phyloP scores from a whole-genome alignment of 2,888 invertebrate species.

The Muscina levida region DNA sequence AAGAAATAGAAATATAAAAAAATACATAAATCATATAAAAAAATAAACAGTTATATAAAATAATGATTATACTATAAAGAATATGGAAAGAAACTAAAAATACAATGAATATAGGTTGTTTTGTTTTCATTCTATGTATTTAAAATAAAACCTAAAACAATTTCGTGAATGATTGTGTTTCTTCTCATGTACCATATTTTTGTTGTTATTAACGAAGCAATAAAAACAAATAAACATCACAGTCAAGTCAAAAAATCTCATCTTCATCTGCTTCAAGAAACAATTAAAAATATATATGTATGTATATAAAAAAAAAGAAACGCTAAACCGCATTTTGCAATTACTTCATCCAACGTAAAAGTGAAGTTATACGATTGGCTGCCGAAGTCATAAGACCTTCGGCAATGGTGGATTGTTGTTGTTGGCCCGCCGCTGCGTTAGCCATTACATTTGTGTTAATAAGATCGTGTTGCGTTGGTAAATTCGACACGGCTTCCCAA shows the following conservation, averaged over 20 bases:
- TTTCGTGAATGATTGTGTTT: constrained; percentile 47
- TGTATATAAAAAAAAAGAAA: not conserved
- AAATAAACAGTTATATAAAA: constrained; percentile 26
- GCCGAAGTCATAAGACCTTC: constrained; percentile 90
- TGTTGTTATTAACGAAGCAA: constrained; percentile 31
- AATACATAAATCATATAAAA: constrained; percentile 15
- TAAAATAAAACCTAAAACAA: constrained; percentile 19
- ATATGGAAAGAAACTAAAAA: not conserved
- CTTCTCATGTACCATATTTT: constrained; percentile 39
- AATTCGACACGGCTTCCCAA: constrained; percentile 86
- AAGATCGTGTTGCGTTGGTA: constrained; percentile 73
- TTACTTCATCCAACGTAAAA: constrained; percentile 84
- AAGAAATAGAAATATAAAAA: not conserved
- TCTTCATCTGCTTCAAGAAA: constrained; percentile 40
- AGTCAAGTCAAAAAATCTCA: constrained; percentile 57
- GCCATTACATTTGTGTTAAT: constrained; percentile 72
- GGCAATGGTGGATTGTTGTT: constrained; percentile 82
- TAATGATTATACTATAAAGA: constrained; percentile 33
- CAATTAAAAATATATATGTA: constrained; percentile 8
- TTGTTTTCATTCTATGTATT: too few species aligned
- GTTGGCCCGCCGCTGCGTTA: constrained; percentile 70
- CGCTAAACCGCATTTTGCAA: not conserved
- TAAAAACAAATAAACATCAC: constrained; percentile 59
- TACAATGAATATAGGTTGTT: not conserved
- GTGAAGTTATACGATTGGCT: constrained; percentile 89